A percentile compares a stretch with the other conserved stretches of the same genome.
Evolutionary conservation across 2,797 vertebrate genomes (phyloP).

Genomic region (Pseudopleuronectes americanus): DNA sequence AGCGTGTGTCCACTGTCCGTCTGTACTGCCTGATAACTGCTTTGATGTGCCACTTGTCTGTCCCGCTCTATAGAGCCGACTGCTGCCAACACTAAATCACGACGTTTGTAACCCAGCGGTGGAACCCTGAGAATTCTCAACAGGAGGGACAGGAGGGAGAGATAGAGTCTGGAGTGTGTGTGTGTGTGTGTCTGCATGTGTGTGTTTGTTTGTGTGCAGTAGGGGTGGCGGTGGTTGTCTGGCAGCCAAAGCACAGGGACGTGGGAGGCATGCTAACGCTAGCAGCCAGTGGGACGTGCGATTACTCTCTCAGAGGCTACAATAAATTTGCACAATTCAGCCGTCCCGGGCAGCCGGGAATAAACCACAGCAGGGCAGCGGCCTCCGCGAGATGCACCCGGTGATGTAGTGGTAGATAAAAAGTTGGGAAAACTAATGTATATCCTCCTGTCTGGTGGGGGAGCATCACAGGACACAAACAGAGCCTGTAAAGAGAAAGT

Average conservation of each 20-base stretch:
- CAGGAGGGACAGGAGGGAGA: conserved; percentile 50
- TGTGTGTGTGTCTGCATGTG: conserved; percentile 16
- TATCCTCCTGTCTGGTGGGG: conserved; percentile 12
- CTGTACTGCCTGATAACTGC: conserved; percentile 48
- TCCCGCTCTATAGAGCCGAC: conserved; percentile 40
- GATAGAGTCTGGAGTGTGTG: conserved; percentile 28
- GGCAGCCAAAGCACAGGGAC: conserved; percentile 60
- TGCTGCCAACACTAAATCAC: conserved; percentile 62
- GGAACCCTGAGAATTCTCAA: conserved; percentile 67
- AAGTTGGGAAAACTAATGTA: conserved; percentile 36
- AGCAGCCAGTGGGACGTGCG: conserved; percentile 53
- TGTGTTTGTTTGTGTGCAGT: conserved; percentile 1
- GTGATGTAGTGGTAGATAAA: conserved; percentile 54
- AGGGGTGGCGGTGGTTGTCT: conserved; percentile 42
- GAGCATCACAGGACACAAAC: conserved; percentile 3
- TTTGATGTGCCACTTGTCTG: conserved; percentile 52
- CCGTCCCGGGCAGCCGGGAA: conserved; percentile 40
- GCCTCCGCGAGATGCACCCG: conserved; percentile 33
- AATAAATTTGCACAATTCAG: conserved; percentile 65
- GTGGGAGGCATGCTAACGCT: conserved; percentile 70
- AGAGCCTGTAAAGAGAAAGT: background rate
- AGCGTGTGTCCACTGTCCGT: conserved; percentile 17
- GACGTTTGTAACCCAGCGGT: conserved; percentile 67
- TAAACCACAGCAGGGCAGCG: conserved; percentile 26
- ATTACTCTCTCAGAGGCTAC: conserved; percentile 64